Evolutionary conservation across 2,888 invertebrate genomes (phyloP).

Genomic region (Tricholauxania praeusta): DNA sequence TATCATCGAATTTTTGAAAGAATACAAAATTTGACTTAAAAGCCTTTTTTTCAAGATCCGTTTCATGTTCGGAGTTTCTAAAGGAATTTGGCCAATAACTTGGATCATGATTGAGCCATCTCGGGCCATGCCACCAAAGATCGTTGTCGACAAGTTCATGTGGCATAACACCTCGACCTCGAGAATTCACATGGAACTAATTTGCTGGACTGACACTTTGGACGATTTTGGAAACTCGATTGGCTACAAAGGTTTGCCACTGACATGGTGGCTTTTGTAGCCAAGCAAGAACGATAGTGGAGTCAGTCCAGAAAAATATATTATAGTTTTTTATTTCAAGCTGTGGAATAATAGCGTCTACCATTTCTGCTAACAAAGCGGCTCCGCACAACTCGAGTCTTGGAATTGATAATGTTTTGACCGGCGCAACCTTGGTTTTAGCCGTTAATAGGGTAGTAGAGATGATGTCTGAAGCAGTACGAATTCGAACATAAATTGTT

Average conservation of each 20-base stretch:
- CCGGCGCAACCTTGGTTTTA: no score
- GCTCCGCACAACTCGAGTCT: no score
- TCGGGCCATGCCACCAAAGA: background rate
- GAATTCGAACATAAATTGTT: no score
- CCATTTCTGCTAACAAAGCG: no score
- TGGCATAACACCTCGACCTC: background rate
- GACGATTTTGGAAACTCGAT: constrained; percentile 24
- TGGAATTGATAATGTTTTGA: no score
- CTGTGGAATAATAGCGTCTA: no score
- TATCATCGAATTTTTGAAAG: background rate
- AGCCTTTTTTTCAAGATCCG: background rate
- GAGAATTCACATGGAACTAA: background rate
- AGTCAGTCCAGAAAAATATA: no score
- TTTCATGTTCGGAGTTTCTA: background rate
- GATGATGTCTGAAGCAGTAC: no score
- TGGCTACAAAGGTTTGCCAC: constrained; percentile 24
- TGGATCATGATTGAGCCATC: background rate
- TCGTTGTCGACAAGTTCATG: background rate
- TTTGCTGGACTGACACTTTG: background rate
- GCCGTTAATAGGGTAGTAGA: no score
- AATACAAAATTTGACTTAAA: background rate
- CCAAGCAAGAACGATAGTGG: no score
- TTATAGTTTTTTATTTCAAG: no score
- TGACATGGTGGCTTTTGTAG: no score
- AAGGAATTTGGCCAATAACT: background rate